Evolutionary conservation across 92 coral and sea anemone genomes (phyloP).

Genomic region (Desmophyllum pertusum): DNA sequence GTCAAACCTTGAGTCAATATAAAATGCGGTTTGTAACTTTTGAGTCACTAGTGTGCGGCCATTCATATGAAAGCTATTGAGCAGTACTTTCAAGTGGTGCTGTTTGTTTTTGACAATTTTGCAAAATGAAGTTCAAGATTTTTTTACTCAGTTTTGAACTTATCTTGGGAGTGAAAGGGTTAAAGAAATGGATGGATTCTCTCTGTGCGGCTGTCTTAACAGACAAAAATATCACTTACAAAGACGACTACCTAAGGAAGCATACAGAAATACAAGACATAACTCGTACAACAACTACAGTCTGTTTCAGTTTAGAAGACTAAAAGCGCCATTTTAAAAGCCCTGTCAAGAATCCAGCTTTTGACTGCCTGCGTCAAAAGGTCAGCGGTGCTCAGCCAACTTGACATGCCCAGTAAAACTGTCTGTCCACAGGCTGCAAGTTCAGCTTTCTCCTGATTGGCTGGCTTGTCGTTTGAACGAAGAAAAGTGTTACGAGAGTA

Average conservation of each 20-base stretch:
- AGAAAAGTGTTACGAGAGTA: not conserved
- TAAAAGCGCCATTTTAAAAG: not conserved
- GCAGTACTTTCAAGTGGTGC: too few relatives aligned
- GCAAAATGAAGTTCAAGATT: too few relatives aligned
- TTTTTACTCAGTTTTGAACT: too few relatives aligned
- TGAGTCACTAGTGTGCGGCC: too few relatives aligned
- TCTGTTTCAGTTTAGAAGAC: not conserved
- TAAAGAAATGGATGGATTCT: not conserved
- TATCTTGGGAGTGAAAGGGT: too few relatives aligned
- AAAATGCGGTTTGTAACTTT: too few relatives aligned
- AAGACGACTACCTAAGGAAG: not conserved
- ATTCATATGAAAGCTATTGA: too few relatives aligned
- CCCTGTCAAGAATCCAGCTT: not conserved
- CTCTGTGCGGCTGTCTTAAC: not conserved
- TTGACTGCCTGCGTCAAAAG: conserved; percentile 31
- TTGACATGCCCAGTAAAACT: not conserved
- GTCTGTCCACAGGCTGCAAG: not conserved
- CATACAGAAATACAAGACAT: not conserved
- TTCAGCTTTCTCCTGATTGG: not conserved
- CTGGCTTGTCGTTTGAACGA: not conserved
- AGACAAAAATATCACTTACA: not conserved
- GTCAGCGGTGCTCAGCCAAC: not conserved
- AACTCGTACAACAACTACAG: not conserved
- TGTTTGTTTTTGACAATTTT: too few relatives aligned
- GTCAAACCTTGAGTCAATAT: too few relatives aligned